Base-by-base conservation (phyloP, 2,113 vertebrate genomes). In the Brachyhypopomus gauderio region DNA sequence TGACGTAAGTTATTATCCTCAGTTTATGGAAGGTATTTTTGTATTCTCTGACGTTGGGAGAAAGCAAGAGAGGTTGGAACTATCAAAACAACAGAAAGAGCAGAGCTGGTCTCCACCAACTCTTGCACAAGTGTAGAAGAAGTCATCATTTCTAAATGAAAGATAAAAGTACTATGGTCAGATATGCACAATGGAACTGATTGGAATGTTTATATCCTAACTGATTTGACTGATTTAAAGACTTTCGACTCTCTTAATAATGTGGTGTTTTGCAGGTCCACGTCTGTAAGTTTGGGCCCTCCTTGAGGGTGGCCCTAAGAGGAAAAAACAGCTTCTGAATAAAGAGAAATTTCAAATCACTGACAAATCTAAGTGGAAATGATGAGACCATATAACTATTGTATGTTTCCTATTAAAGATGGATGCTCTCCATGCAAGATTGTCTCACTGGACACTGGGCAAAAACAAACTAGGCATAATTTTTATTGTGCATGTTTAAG, bases 341-440 rank as follows among this genome's bases (percentile, higher is more conserved):
- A 67, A 36, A 34, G 9, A 16, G 20, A 48, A 17, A n/a, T 22
- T 20, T 17, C 30, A 55, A 55, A 23, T 9, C 58, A 76, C 36
- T 23, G 17, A 52, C 6, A 34, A 30, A 19, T 5, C 12, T 55
- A 16, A 56, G 6, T 69, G 16, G 36, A 69, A 69, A 67, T 20
- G 16, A 36, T 22, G 9, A 66, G 16, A 22, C 16, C 5, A 23
- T 70, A 67, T 77, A 56, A 30, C 55, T 52, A 78, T 25, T 78
- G 52, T 78, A 69, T 23, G 55, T 78, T 58, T 69, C 52, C 27
- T 67, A 69, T 69, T 23, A 55, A 34, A 69, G 20, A 6, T 23
- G 23, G 19, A 34, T 77, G 25, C 48, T 77, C n/a, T 75, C 55
- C 19, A 77, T 77, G 66, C 45, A 77, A 60, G 45, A 23, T 63